Conservation (phyloP, 2,797 vertebrate species). For the Sebastes baramenuke region DNA sequence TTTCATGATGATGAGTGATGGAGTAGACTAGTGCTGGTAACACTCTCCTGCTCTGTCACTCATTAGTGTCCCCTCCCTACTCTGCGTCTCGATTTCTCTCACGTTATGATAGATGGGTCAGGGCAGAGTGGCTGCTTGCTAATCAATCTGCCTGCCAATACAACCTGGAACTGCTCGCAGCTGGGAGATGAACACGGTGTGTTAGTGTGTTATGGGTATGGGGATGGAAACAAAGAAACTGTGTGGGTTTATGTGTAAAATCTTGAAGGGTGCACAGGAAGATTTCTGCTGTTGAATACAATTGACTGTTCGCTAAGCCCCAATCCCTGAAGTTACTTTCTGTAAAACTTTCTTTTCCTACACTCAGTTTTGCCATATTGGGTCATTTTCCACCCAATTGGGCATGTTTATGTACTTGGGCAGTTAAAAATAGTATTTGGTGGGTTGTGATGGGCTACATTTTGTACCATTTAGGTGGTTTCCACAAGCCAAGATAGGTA, state of each 20-base stretch:
- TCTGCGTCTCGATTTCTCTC: conserved; percentile 43
- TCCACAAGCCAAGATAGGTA: not conserved
- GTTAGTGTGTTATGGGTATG: not conserved
- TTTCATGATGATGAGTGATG: conserved; percentile 58
- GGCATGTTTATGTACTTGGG: not conserved
- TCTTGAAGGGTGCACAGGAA: not conserved
- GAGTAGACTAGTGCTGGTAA: conserved; percentile 33
- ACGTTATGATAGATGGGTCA: conserved; percentile 59
- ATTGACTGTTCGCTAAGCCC: not conserved
- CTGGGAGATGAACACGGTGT: not conserved
- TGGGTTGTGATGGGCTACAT: not conserved
- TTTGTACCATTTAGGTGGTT: not conserved
- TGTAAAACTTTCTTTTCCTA: not conserved
- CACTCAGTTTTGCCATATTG: not conserved
- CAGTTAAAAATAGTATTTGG: not conserved
- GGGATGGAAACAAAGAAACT: not conserved
- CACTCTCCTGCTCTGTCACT: conserved; percentile 56
- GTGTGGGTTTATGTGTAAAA: not conserved
- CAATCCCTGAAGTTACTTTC: not conserved
- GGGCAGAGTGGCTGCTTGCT: conserved; percentile 36
- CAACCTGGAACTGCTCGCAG: conserved; percentile 27
- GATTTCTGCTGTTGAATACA: not conserved
- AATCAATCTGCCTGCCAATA: conserved; percentile 67
- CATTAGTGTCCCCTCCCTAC: conserved; percentile 57
- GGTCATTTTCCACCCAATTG: not conserved